Evolutionary conservation across 2,113 vertebrate genomes (phyloP).

Genomic region (Esox niger): DNA sequence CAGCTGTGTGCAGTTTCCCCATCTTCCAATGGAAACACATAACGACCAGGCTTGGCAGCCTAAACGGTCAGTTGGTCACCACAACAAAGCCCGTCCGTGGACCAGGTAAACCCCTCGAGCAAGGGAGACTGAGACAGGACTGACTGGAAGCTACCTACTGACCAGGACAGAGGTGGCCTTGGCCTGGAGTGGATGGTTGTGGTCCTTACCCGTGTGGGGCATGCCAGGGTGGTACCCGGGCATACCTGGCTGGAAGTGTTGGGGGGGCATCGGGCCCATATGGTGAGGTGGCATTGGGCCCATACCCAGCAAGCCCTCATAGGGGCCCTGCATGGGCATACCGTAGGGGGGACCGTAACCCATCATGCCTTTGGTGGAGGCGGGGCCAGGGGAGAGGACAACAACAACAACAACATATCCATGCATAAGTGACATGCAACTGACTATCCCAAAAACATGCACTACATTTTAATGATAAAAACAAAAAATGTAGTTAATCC

Average conservation of each 20-base stretch:
- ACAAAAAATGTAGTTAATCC: constrained; percentile 34
- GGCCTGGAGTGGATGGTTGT: constrained; percentile 36
- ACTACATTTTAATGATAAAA: constrained; percentile 71
- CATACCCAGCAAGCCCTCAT: constrained; percentile 99
- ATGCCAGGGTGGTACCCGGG: constrained; percentile 93
- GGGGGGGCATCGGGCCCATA: constrained; percentile 85
- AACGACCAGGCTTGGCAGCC: constrained; percentile 7
- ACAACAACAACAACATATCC: constrained; percentile 88
- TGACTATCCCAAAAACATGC: constrained; percentile 84
- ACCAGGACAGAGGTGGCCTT: constrained; percentile 52
- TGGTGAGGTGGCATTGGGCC: constrained; percentile 95
- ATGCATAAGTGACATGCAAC: constrained; percentile 92
- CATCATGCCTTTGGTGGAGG: constrained; percentile 94
- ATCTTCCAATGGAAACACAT: too few species aligned
- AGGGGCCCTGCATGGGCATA: constrained; percentile 95
- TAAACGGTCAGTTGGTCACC: constrained; percentile 22
- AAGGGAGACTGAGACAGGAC: constrained; percentile 32
- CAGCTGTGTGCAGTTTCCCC: too few species aligned
- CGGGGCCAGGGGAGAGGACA: constrained; percentile 73
- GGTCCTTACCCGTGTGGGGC: constrained; percentile 92
- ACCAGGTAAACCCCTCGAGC: constrained; percentile 70
- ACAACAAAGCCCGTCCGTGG: constrained; percentile 53
- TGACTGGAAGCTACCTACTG: not conserved
- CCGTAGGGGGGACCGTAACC: constrained; percentile 92
- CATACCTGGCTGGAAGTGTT: constrained; percentile 93